These are phyloP conservation scores for Congeria kusceri DNA, from an alignment of 2,888 invertebrate species.

Conservation along the genomic window DNA sequence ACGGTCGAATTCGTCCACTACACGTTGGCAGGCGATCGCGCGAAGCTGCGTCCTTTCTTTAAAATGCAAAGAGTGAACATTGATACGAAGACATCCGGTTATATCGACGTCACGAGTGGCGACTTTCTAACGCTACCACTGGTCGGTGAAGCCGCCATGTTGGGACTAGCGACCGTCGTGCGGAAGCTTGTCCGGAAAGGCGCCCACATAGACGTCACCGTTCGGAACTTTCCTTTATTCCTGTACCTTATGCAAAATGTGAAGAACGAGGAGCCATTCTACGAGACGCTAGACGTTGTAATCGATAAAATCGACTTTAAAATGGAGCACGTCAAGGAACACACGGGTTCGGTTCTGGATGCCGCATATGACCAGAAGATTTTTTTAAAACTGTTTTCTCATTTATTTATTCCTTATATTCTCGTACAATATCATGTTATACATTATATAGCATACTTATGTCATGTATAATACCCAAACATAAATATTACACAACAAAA, in stretches of 20 bases:
- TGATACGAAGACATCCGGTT: slow-evolving; percentile 16
- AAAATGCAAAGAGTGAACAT: slow-evolving; percentile 23
- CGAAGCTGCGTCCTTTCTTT: slow-evolving; percentile 32
- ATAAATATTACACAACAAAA: too few species aligned
- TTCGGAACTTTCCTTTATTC: slow-evolving; percentile 33
- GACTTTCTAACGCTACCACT: slow-evolving; percentile 37
- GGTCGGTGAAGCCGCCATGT: slow-evolving; percentile 42
- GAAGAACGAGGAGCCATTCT: slow-evolving; percentile 10
- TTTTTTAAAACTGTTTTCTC: too few species aligned
- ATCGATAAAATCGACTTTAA: slow-evolving; percentile 37
- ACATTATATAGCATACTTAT: too few species aligned
- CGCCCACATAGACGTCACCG: slow-evolving; percentile 13
- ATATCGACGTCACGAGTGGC: slow-evolving; percentile 19
- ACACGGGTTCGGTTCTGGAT: slow-evolving; percentile 8
- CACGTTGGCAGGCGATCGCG: slow-evolving; percentile 42
- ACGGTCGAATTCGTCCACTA: slow-evolving; percentile 34
- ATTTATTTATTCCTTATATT: too few species aligned
- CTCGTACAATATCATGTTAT: too few species aligned
- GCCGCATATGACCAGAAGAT: slow-evolving; percentile 45
- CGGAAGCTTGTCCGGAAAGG: slow-evolving; percentile 39
- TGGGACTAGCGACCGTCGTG: slow-evolving; percentile 22
- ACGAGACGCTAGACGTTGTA: slow-evolving; percentile 29
- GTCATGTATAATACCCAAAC: too few species aligned
- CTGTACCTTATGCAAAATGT: slow-evolving; percentile 41
- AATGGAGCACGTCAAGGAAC: neutral